Evolutionary conservation across 2,888 invertebrate genomes (phyloP), one percentile per base, ranked within the genome.

Genomic region (Thalpophila matura): DNA sequence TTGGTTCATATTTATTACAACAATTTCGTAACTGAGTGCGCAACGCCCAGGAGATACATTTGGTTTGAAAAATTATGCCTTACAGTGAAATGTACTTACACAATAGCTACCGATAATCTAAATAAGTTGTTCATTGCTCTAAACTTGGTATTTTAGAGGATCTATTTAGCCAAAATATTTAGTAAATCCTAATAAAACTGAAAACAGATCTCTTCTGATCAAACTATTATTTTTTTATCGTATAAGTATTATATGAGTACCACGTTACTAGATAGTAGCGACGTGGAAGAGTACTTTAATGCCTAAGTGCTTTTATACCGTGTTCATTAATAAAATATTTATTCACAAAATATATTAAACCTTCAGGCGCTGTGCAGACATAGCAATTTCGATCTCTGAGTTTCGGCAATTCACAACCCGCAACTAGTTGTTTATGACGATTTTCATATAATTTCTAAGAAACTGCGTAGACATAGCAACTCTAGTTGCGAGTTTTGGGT

Each of bases 41-140:
- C 71, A 60, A 72, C 63, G 50, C 75, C 62, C 74, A 61, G 33
- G 71, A 74, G 70, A 71, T 70, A 71, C 74, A 60, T 67, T 73
- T 49, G 38, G 42, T 35, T 6, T 71, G 59, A 74, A 73, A 73
- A 71, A 74, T 70, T 59, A 59, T 51, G 37, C 55, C 46, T 38
- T 50, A 65, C 27, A 65, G 43, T 49, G 61, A 69, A 43, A 49
- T 33, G 18, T 68, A 50, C 61, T 38, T 49, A 65, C 26, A 60
- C 43, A 65, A 68, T 49, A 26, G 69, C 27, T 60, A 24, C 35
- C 33, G 12, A 22, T 60, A 33, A 43, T 45, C 47, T 62, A 53
- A 24, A 35, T 24, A 50, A 31, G 16, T 55, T 46, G 12, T 22
- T 31, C 22, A 24, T 43, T 38, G 29, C 14, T 50, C 43, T 33